Conservation (phyloP, 2,888 invertebrate species). For the Cataglyphis altisquamis region DNA sequence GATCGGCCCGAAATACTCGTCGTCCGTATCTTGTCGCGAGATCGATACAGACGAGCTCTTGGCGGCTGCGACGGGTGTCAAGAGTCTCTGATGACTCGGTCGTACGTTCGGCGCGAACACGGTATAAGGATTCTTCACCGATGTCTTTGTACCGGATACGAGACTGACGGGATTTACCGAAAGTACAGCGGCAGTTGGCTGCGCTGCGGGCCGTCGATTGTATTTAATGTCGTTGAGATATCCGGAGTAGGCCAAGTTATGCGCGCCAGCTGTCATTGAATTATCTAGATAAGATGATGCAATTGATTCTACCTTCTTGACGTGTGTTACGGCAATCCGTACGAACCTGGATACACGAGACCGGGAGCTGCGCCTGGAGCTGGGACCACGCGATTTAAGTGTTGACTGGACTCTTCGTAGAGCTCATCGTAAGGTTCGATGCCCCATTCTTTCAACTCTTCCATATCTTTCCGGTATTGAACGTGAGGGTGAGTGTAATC, state of each 20-base stretch:
- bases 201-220: conserved; percentile 69
- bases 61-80: conserved; percentile 46
- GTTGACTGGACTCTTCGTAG: conserved; percentile 72
- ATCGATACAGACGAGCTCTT: conserved; percentile 44
- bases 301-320: conserved; percentile 69
- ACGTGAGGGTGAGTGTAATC: conserved; percentile 84
- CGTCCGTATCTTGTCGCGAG: conserved; percentile 81
- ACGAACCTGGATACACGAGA: conserved; percentile 59
- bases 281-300: conserved; percentile 74
- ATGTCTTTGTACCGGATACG: conserved; percentile 54
- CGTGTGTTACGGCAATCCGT: conserved; percentile 74
- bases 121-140: conserved; percentile 65
- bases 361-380: conserved; percentile 36
- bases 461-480: conserved; percentile 84
- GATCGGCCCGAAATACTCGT: conserved; percentile 92
- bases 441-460: conserved; percentile 84
- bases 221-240: conserved; percentile 77
- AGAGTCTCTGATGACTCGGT: conserved; percentile 57
- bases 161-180: conserved; percentile 50
- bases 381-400: conserved; percentile 32
- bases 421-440: conserved; percentile 81
- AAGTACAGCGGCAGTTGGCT: conserved; percentile 44
- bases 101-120: conserved; percentile 58
- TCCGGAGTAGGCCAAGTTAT: conserved; percentile 82
- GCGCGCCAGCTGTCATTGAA: conserved; percentile 68